phyloP scores from a whole-genome alignment of 2,113 vertebrate genomes.

The Istiophorus platypterus region DNA sequence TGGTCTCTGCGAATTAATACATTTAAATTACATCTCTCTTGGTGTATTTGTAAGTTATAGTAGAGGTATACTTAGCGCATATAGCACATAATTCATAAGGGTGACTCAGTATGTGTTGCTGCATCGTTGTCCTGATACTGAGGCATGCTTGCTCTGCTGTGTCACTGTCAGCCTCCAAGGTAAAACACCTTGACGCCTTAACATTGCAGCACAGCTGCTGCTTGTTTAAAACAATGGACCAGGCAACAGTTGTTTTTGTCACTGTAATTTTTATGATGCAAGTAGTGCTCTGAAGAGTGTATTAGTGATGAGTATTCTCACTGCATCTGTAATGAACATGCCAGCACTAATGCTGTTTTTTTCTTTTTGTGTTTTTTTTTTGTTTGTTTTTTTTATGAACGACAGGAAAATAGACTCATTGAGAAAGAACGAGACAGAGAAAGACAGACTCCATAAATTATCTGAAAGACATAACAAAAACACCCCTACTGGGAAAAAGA shows the following conservation, averaged over 20 bases:
- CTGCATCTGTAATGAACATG: constrained; percentile 15
- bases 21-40: constrained; percentile 4
- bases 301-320: constrained; percentile 15
- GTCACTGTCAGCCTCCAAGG: constrained; percentile 26
- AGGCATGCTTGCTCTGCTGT: constrained; percentile 11
- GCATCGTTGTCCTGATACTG: constrained; percentile 16
- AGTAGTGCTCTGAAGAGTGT: not conserved
- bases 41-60: not conserved
- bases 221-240: not conserved
- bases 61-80: not conserved
- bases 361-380: too few relatives aligned
- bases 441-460: constrained; percentile 22
- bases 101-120: not conserved
- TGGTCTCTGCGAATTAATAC: not conserved
- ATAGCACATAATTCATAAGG: not conserved
- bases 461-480: constrained; percentile 15
- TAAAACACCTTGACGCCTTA: not conserved
- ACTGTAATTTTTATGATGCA: constrained; percentile 14
- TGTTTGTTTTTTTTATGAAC: constrained; percentile 6
- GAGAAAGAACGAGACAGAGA: constrained; percentile 1
- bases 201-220: constrained; percentile 2
- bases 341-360: not conserved
- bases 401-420: not conserved
- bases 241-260: constrained; percentile 41
- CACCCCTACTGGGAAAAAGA: not conserved